Evolutionary conservation across 2,888 invertebrate genomes (phyloP), one percentile per base, ranked within the genome.

Genomic region (Acanthococcus lagerstroemiae): DNA sequence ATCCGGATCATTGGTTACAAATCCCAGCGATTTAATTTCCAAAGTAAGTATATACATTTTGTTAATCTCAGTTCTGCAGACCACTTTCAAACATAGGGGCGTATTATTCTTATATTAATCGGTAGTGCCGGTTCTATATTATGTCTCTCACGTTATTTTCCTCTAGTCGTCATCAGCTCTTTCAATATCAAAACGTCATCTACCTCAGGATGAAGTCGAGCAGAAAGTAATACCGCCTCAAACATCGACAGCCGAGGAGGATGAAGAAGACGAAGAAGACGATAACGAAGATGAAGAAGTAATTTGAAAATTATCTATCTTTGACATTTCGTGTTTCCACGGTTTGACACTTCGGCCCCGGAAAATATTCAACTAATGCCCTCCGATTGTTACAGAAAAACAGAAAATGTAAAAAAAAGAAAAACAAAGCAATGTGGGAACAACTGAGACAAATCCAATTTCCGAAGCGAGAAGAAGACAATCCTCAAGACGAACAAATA

Each of bases 1-100:
- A 65, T 84, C 83, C 60, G 86, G 85, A 58, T 80, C 81, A 45
- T 80, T 90, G 19, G 83, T 84, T 19, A 83, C 84, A 55, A 86
- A 91, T 77, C 90, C 90, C 26, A 69, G 69, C 61, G 71, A 71
- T 21, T 30, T 66, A 17, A 7, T 48, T n/a, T 17, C 66, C 4
- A 66, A 66, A 57, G 66, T 66, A 19, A 5, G 50, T 50, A 21
- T 52, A 12, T 15, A 37, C 37, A 3, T 37, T n/a, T n/a, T n/a
- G n/a, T n/a, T n/a, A n/a, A n/a, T n/a, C n/a, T n/a, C n/a, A n/a
- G n/a, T n/a, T n/a, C n/a, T n/a, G n/a, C n/a, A n/a, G n/a, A n/a
- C n/a, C n/a, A n/a, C n/a, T n/a, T n/a, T n/a, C n/a, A n/a, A n/a
- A n/a, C n/a, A n/a, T n/a, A n/a, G n/a, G n/a, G n/a, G n/a, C n/a